Evolutionary conservation across 2,888 invertebrate species (phyloP).

Genomic region (Tenthredo mesomela): DNA sequence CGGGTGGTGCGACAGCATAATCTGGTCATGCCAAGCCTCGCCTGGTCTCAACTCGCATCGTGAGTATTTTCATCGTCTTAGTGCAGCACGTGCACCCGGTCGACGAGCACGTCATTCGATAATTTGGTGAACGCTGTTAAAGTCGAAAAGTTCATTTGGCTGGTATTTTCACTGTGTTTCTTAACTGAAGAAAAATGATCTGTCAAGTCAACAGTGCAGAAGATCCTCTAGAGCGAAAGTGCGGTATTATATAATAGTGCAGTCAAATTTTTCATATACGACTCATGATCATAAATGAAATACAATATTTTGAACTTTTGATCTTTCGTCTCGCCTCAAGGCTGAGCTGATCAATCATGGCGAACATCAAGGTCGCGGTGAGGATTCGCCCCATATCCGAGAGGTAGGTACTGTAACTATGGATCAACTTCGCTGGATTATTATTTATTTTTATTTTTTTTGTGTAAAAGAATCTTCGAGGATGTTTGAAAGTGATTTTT

Average conservation of each 20-base stretch:
- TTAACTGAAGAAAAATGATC: neutral
- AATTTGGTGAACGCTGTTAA: slow-evolving; percentile 17
- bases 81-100: slow-evolving; percentile 73
- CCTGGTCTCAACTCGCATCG: slow-evolving; percentile 67
- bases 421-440: neutral
- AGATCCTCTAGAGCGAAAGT: neutral
- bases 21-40: slow-evolving; percentile 58
- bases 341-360: slow-evolving; percentile 76
- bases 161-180: slow-evolving; percentile 28
- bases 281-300: neutral
- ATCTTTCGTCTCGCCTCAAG: neutral
- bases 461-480: neutral
- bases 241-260: neutral
- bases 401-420: slow-evolving; percentile 78
- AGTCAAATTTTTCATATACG: neutral
- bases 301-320: neutral
- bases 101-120: slow-evolving; percentile 62
- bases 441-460: neutral
- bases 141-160: neutral
- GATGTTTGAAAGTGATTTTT: neutral
- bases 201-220: neutral
- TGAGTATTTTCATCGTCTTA: slow-evolving; percentile 74
- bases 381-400: slow-evolving; percentile 84
- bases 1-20: slow-evolving; percentile 35
- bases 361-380: slow-evolving; percentile 83